Conservation (phyloP, 2,888 invertebrate genomes). For the Hirtodrosophila histrioides region DNA sequence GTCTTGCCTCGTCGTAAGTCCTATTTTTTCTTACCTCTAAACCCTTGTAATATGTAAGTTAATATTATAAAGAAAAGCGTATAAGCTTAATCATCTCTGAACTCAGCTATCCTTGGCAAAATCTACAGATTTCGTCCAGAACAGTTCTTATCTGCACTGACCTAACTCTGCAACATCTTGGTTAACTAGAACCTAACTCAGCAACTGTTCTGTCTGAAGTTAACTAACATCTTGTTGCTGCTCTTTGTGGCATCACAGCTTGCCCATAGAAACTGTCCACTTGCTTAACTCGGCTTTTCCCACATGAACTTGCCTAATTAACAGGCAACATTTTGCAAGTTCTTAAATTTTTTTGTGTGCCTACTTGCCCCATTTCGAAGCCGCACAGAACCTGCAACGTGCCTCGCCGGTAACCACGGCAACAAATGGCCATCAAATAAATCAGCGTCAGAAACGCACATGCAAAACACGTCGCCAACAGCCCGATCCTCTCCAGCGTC, state of each 20-base stretch:
- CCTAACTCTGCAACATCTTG: background rate
- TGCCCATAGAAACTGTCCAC: conserved; percentile 11
- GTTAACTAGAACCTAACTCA: background rate
- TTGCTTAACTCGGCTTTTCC: conserved; percentile 33
- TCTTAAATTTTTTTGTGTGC: conserved; percentile 24
- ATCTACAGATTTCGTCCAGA: too few relatives aligned
- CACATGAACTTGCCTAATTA: conserved; percentile 65
- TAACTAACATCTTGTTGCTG: conserved; percentile 5
- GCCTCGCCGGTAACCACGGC: conserved; percentile 23
- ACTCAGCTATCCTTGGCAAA: too few relatives aligned
- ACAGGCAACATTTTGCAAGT: conserved; percentile 40
- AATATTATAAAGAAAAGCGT: too few relatives aligned
- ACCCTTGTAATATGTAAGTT: too few relatives aligned
- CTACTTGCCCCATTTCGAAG: conserved; percentile 55
- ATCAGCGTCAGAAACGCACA: conserved; percentile 68
- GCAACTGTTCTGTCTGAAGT: conserved; percentile 4
- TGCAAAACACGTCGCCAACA: conserved; percentile 69
- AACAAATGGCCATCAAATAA: conserved; percentile 69
- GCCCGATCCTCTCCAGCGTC: conserved; percentile 17
- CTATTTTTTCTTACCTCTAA: too few relatives aligned
- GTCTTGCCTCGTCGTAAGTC: too few relatives aligned
- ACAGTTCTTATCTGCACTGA: too few relatives aligned
- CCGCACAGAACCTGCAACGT: conserved; percentile 45
- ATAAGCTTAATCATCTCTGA: too few relatives aligned
- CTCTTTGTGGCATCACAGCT: conserved; percentile 3